Evolutionary conservation across 2,113 vertebrate genomes (phyloP), one percentile per base, ranked within the genome.

Genomic region (Calyptommatus sinebrachiatus): DNA sequence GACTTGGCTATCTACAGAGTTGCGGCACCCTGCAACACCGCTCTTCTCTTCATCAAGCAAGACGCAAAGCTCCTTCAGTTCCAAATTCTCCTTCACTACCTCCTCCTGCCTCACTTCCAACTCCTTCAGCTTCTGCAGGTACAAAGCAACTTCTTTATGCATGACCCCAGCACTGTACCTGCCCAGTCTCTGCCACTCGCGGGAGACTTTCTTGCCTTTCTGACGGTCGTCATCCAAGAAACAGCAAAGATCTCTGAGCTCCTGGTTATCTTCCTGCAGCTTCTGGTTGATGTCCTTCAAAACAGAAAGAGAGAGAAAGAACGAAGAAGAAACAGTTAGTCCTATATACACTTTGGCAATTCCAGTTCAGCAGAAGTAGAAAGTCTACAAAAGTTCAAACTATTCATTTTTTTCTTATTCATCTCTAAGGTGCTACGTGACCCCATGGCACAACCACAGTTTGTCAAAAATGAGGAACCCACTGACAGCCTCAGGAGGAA

Each of bases 211-310:
- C 92, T 97, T 99, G 85, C 97, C 97, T 81, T 99, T 99, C 95
- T 99, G 98, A 57, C 98, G 93, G 91, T 99, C 98, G 0, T 99
- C 98, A 4, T 99, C 98, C 89, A 99, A 93, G 90, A 99, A 99
- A 83, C 98, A 99, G 92, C 98, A 99, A 45, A 99, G 95, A 88
- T 99, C 98, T 81, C 98, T 91, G 89, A 99, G 95, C 66, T 99
- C 98, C 87, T 99, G 97, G 95, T 98, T 99, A 90, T 99, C 98
- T 88, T 99, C 97, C 89, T 99, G 98, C 78, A 99, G 96, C 87
- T 98, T 98, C 96, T 97, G 97, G 93, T 99, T 99, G 90, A 99
- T 96, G 60, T 99, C 98, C 98, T 99, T 93, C 41, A 92, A 92
- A 86, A 89, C 78, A 89, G 70, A 82, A 46, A 92, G n/a, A 57